Evolutionary conservation across 2,888 invertebrate genomes (phyloP).

Genomic region (Drosophila koepferae): DNA sequence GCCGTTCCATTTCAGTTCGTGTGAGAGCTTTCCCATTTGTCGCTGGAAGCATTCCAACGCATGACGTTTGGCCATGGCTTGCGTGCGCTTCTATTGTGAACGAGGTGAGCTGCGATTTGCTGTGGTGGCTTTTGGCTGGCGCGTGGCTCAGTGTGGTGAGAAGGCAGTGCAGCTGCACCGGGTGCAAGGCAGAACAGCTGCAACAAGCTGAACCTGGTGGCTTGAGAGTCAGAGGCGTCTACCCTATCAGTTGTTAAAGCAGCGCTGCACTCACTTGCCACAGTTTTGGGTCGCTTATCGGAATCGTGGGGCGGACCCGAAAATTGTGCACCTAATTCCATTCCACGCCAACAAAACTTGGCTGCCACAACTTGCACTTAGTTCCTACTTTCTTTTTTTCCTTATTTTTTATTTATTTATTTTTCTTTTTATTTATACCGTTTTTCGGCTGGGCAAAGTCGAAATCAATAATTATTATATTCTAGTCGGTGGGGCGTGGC

Average conservation of each 20-base stretch:
- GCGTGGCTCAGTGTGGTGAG: conserved; percentile 55
- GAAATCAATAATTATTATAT: conserved; percentile 78
- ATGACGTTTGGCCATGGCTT: conserved; percentile 56
- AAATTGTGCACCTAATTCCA: conserved; percentile 58
- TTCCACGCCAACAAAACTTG: conserved; percentile 47
- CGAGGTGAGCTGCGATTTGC: conserved; percentile 10
- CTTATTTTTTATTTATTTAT: conserved; percentile 7
- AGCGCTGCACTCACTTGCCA: conserved; percentile 27
- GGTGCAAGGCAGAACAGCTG: conserved; percentile 26
- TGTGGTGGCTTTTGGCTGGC: conserved; percentile 34
- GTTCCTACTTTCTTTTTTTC: neutral
- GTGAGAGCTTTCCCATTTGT: conserved; percentile 58
- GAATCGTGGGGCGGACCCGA: conserved; percentile 35
- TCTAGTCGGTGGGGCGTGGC: conserved; percentile 45
- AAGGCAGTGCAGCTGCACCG: conserved; percentile 67
- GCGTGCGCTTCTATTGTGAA: conserved; percentile 63
- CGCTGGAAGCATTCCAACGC: conserved; percentile 66
- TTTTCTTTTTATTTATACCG: neutral
- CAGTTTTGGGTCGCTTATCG: conserved; percentile 55
- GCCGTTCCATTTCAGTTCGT: conserved; percentile 43
- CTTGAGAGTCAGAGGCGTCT: neutral
- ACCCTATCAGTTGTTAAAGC: conserved; percentile 43
- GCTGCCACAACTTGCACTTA: neutral
- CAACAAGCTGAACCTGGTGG: conserved; percentile 27
- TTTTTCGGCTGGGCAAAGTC: conserved; percentile 49